phyloP scores from a whole-genome alignment of 2,113 vertebrate genomes.

The Gulo gulo region DNA sequence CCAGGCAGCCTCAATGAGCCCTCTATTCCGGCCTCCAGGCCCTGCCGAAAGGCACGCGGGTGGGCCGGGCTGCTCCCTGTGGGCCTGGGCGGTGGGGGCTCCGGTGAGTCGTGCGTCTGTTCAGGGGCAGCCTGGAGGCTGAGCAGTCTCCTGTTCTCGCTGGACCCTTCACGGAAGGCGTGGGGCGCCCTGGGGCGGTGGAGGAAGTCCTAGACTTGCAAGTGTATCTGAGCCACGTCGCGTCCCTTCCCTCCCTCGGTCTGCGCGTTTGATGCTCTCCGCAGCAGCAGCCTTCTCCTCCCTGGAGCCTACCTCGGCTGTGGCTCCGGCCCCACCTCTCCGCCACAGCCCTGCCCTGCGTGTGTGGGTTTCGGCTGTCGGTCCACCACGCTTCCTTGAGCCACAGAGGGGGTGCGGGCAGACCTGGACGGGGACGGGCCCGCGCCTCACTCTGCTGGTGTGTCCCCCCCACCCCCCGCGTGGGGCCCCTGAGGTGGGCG shows the following conservation, averaged over 20 bases:
- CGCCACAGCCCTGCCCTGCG: background rate
- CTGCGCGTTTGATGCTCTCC: background rate
- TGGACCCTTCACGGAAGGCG: background rate
- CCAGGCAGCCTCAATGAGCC: constrained; percentile 21
- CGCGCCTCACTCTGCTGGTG: background rate
- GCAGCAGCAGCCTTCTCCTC: background rate
- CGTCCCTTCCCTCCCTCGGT: rapidly evolving
- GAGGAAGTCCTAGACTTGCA: background rate
- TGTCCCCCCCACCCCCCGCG: background rate
- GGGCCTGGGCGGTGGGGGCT: background rate
- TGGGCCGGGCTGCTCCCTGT: background rate
- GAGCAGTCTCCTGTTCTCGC: background rate
- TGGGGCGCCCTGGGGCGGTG: rapidly evolving
- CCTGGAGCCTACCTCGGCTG: background rate
- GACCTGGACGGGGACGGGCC: rapidly evolving
- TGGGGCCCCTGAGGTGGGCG: background rate
- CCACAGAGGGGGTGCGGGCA: background rate
- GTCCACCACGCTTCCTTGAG: rapidly evolving
- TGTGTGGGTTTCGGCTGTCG: background rate
- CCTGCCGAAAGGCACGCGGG: constrained; percentile 15
- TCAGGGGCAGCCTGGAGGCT: background rate
- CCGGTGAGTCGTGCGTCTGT: background rate
- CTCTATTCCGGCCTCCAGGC: background rate
- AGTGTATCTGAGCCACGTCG: rapidly evolving
- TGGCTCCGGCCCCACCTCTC: rapidly evolving